Base-by-base conservation (phyloP, 2,113 vertebrate genomes). In the Ancistrus triradiatus region DNA sequence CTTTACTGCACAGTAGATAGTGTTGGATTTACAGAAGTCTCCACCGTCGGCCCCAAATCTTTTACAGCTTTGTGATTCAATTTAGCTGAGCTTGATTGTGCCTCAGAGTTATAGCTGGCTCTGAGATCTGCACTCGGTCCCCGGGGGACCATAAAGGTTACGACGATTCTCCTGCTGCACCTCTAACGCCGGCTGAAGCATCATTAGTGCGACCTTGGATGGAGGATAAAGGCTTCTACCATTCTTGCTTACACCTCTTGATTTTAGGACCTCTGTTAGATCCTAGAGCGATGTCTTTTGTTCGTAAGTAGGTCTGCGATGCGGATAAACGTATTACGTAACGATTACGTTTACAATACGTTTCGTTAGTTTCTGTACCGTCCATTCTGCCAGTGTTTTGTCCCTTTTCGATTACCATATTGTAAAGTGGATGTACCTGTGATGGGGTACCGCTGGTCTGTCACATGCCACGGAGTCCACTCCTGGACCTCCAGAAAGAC, bases 31-130 rank as follows among this genome's bases (percentile, higher is more conserved):
- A 75, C 70, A 55, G 50, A 68, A 43, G 58, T 47, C 61, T 2
- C 38, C 27, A 4, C 27, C 27, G 7, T 69, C 25, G 62, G 10
- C 2, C 33, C 33, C 21, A 42, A 37, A 50, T 72, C 59, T 61
- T 72, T 78, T 61, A 71, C 68, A 78, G 66, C 53, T 72, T 44
- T 48, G 60, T 63, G 14, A 69, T 73, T 75, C 72, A 63, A 65
- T 79, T 70, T 68, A 59, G 52, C 43, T 19, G 8, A 14, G 37
- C 73, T 73, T 75, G 72, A 77, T 75, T 76, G 77, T 73, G 22
- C 63, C 57, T 53, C 59, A 63, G 65, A 74, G 68, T 77, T 77
- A 81, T 78, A 62, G 70, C 25, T 14, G 8, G 40, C 33, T 59
- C 56, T 51, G 64, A 71, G 73, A 67, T 56, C 68, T 49, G 35